These are phyloP conservation scores for Calephelis nemesis DNA, from an alignment of 1,140 invertebrate genomes.

Conservation along the genomic window DNA sequence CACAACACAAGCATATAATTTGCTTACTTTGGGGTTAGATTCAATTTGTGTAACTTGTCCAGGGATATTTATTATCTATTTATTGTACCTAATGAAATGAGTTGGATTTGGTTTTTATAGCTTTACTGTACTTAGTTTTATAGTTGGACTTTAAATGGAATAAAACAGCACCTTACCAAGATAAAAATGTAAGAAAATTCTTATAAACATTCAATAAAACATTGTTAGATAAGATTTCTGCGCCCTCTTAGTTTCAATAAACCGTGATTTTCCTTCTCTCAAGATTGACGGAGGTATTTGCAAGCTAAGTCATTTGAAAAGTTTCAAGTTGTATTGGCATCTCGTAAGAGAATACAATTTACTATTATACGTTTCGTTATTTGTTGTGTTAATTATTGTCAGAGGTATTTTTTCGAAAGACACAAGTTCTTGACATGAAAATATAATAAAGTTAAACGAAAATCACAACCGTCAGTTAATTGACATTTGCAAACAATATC, in stretches of 20 bases:
- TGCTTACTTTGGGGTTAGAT: too few species aligned
- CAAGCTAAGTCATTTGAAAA: slow-evolving; percentile 11
- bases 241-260: slow-evolving; percentile 10
- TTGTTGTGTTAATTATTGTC: too few species aligned
- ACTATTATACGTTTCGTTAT: background rate
- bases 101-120: too few species aligned
- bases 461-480: too few species aligned
- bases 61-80: too few species aligned
- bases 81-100: too few species aligned
- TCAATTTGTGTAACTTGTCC: too few species aligned
- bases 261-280: slow-evolving; percentile 15
- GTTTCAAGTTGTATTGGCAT: background rate
- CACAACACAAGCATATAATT: too few species aligned
- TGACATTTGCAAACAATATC: too few species aligned
- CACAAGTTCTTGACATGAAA: too few species aligned
- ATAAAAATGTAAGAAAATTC: slow-evolving; percentile 8
- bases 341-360: background rate
- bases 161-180: background rate
- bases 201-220: slow-evolving; percentile 10
- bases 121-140: background rate
- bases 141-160: background rate
- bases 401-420: too few species aligned
- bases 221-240: slow-evolving; percentile 10
- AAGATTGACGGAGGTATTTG: slow-evolving; percentile 15
- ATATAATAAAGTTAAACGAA: too few species aligned